phyloP scores from a whole-genome alignment of 1,140 invertebrate species.

The Heliothis virescens region DNA sequence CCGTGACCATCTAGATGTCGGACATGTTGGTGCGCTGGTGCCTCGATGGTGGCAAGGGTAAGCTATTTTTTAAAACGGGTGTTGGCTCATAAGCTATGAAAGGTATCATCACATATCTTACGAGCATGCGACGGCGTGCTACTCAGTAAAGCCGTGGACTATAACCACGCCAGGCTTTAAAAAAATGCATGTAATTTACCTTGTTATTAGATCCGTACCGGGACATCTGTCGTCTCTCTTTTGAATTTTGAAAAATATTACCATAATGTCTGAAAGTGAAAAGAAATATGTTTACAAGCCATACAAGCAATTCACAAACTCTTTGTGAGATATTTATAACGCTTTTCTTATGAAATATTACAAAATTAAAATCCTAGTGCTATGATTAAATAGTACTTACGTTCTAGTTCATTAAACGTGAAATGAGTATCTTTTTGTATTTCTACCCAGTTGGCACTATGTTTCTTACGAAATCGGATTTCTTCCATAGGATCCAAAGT shows the following conservation, averaged over 20 bases:
- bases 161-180: background rate
- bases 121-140: background rate
- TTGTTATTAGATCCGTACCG: conserved; percentile 75
- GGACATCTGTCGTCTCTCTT: conserved; percentile 79
- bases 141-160: too few relatives aligned
- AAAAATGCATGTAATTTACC: conserved; percentile 56
- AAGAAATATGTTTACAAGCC: background rate
- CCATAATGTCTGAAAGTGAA: conserved; percentile 77
- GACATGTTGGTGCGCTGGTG: too few relatives aligned
- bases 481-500: conserved; percentile 87
- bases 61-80: too few relatives aligned
- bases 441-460: conserved; percentile 81
- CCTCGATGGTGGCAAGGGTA: too few relatives aligned
- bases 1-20: too few relatives aligned
- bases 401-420: conserved; percentile 78
- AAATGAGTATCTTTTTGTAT: conserved; percentile 82
- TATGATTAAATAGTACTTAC: conserved; percentile 55
- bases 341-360: too few relatives aligned
- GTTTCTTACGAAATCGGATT: conserved; percentile 86
- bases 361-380: too few relatives aligned
- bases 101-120: background rate
- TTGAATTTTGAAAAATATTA: conserved; percentile 83
- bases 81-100: too few relatives aligned
- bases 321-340: too few relatives aligned
- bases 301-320: too few relatives aligned